Conservation (phyloP, 2,113 vertebrate genomes). For the Paramisgurnus dabryanus region DNA sequence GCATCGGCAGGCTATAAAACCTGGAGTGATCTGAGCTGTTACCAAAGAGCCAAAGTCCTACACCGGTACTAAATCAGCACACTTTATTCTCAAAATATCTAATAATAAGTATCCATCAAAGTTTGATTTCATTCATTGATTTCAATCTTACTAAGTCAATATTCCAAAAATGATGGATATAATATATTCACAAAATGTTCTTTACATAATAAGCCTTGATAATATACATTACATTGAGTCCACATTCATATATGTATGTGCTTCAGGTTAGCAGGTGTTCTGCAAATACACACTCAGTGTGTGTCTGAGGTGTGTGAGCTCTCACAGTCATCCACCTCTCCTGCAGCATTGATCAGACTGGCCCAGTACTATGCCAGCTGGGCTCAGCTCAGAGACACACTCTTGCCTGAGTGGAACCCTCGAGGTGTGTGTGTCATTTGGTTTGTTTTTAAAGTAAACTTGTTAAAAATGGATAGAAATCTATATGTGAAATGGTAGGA, state of each 20-base stretch:
- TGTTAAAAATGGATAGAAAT: background rate
- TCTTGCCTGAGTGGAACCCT: slow-evolving; percentile 66
- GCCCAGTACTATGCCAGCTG: slow-evolving; percentile 75
- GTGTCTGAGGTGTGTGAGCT: slow-evolving; percentile 69
- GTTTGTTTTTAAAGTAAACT: background rate
- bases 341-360: slow-evolving; percentile 64
- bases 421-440: slow-evolving; percentile 64
- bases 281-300: slow-evolving; percentile 70
- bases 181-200: no score
- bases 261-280: slow-evolving; percentile 60
- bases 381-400: slow-evolving; percentile 73
- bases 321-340: slow-evolving; percentile 60
- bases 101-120: no score
- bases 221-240: background rate
- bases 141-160: no score
- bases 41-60: slow-evolving; percentile 66
- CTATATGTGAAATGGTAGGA: background rate
- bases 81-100: no score
- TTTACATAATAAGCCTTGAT: no score
- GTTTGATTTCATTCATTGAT: no score
- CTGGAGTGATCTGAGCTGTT: slow-evolving; percentile 68
- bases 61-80: slow-evolving; percentile 60
- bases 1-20: slow-evolving; percentile 54
- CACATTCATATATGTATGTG: slow-evolving; percentile 2
- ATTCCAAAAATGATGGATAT: no score